These are phyloP conservation scores for Tipula lateralis DNA, from an alignment of 2,888 invertebrate genomes.

Conservation along the genomic window DNA sequence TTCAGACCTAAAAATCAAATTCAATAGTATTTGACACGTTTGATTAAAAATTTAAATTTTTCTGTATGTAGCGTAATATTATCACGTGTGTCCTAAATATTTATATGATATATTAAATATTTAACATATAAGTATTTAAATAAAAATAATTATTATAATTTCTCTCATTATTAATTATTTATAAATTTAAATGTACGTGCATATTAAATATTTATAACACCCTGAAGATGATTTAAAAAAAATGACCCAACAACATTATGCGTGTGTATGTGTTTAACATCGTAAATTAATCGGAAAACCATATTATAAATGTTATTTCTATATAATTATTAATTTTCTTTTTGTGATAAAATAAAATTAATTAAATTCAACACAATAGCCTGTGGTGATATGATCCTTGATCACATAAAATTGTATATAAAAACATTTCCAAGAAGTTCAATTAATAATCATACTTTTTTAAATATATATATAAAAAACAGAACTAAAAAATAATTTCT, in stretches of 20 bases:
- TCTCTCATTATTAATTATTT: neutral
- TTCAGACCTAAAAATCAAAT: constrained; percentile 1
- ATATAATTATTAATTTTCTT: constrained; percentile 21
- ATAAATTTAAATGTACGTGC: neutral
- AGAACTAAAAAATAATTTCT: neutral
- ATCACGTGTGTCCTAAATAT: constrained; percentile 15
- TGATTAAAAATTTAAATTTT: neutral
- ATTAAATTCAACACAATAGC: constrained; percentile 19
- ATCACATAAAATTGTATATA: neutral
- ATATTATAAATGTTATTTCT: neutral
- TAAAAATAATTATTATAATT: neutral
- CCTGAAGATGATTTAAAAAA: neutral
- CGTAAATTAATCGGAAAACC: neutral
- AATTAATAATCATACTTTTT: neutral
- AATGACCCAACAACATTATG: neutral
- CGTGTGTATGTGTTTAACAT: neutral
- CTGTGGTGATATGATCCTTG: constrained; percentile 1
- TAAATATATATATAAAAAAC: neutral
- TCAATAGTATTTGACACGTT: neutral
- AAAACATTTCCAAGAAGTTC: neutral
- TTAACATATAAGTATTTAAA: neutral
- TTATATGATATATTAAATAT: neutral
- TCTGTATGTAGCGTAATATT: neutral
- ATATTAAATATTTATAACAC: neutral
- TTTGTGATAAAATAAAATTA: constrained; percentile 11